Base-by-base conservation (phyloP, 2,113 vertebrate species). In the Eulemur macaco region DNA sequence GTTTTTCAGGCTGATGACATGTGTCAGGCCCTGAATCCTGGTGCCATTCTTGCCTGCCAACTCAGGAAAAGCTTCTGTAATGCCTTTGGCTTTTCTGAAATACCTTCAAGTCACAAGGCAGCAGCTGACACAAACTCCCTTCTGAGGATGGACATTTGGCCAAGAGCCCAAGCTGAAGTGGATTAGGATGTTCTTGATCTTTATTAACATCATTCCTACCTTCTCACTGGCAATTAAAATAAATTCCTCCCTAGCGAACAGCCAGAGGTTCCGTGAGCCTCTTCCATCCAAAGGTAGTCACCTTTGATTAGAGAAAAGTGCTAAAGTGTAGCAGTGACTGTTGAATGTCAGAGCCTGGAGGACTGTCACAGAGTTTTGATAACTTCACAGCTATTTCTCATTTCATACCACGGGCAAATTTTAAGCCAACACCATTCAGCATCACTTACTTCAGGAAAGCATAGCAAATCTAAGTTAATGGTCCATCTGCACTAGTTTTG, bases 191-290 rank as follows among this genome's bases (percentile, higher is more conserved):
- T 88, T 94, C 87, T 93, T 97, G 56, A 96, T 93, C 63, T 96
- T 88, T 73, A 91, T 29, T 93, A 91, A 86, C 97, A 93, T 93
- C 39, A 96, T 64, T 94, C 56, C 93, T 95, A 80, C 69, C 23
- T 92, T 95, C 96, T 78, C 37, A 89, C 25, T 96, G 83, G 77
- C 94, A 97, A 97, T 96, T 97, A 96, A 96, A 98, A 97, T 93
- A 96, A 97, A 97, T 89, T 88, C 39, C 69, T 97, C 85, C 83
- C 76, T 58, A 91, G 73, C 89, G 77, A 96, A 39, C 47, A 96
- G 76, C 31, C 66, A 78, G 27, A 69, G 58, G n/a, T 80, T 90
- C 37, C 84, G 60, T 78, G 80, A 92, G 83, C 37, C 71, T 93
- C 82, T 91, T 96, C 66, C 12, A 89, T 74, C 42, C 52, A 69